phyloP scores from a whole-genome alignment of 2,888 invertebrate species.

The Lagria hirta region DNA sequence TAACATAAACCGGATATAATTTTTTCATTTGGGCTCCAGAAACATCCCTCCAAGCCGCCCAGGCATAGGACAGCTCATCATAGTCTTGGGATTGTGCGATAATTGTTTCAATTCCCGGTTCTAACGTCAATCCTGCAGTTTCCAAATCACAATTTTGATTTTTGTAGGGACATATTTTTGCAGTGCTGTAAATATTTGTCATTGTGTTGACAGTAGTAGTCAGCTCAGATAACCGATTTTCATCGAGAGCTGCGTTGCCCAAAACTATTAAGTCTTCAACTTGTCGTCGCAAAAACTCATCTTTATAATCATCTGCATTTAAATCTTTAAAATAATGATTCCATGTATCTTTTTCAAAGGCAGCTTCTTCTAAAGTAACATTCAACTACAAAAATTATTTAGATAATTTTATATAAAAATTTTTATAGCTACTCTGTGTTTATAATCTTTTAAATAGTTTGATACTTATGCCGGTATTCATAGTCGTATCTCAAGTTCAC shows the following conservation, averaged over 20 bases:
- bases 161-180: slow-evolving; percentile 52
- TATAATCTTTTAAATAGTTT: too few species aligned
- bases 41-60: slow-evolving; percentile 66
- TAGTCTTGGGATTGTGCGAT: slow-evolving; percentile 58
- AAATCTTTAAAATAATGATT: slow-evolving; percentile 47
- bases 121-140: slow-evolving; percentile 43
- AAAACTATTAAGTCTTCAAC: slow-evolving; percentile 54
- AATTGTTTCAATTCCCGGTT: slow-evolving; percentile 53
- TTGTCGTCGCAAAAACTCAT: slow-evolving; percentile 52
- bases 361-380: slow-evolving; percentile 37
- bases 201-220: slow-evolving; percentile 37
- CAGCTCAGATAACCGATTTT: too few species aligned
- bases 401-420: not conserved
- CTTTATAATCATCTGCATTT: slow-evolving; percentile 50
- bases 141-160: slow-evolving; percentile 47
- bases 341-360: slow-evolving; percentile 53
- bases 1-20: slow-evolving; percentile 63
- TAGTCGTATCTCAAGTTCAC: too few species aligned
- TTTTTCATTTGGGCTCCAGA: slow-evolving; percentile 64
- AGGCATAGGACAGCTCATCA: slow-evolving; percentile 63
- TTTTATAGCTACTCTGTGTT: too few species aligned
- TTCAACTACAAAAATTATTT: slow-evolving; percentile 35
- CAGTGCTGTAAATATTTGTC: slow-evolving; percentile 52
- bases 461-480: too few species aligned
- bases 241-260: slow-evolving; percentile 54